Evolutionary conservation across 2,113 vertebrate genomes (phyloP).

Genomic region (Mustela nigripes): DNA sequence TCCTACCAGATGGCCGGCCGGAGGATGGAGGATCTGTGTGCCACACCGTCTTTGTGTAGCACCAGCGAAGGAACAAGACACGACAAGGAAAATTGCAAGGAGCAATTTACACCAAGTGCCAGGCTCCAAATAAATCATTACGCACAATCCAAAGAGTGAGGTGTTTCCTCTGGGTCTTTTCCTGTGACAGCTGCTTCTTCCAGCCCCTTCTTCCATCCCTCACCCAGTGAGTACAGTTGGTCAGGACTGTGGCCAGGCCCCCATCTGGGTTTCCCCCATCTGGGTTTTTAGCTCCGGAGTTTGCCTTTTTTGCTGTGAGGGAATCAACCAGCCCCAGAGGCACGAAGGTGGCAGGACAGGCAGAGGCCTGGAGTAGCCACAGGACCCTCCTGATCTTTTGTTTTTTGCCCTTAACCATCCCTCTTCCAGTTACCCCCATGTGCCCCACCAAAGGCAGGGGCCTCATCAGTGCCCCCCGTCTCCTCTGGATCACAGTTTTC

Average conservation of each 20-base stretch:
- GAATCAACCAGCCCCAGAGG: neutral
- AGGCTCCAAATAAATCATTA: neutral
- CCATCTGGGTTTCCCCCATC: fast-evolving
- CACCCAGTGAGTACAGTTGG: too few species aligned
- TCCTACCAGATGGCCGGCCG: conserved; percentile 6
- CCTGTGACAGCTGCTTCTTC: neutral
- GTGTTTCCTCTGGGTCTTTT: neutral
- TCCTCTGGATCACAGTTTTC: neutral
- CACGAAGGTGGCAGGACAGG: neutral
- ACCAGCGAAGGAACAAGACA: neutral
- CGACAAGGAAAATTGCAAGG: neutral
- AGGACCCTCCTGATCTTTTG: neutral
- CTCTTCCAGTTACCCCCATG: too few species aligned
- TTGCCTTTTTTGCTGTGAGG: neutral
- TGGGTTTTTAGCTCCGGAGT: neutral
- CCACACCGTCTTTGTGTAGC: neutral
- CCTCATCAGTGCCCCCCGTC: fast-evolving
- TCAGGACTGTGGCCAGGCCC: neutral
- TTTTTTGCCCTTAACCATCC: neutral
- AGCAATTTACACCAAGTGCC: neutral
- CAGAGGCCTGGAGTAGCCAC: neutral
- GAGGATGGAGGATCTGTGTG: neutral
- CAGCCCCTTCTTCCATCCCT: neutral
- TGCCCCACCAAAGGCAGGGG: neutral
- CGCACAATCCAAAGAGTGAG: neutral